A percentile compares a stretch with the other conserved stretches of the same genome.
Conservation (phyloP, 2,888 invertebrate species). For the Cactoblastis cactorum region DNA sequence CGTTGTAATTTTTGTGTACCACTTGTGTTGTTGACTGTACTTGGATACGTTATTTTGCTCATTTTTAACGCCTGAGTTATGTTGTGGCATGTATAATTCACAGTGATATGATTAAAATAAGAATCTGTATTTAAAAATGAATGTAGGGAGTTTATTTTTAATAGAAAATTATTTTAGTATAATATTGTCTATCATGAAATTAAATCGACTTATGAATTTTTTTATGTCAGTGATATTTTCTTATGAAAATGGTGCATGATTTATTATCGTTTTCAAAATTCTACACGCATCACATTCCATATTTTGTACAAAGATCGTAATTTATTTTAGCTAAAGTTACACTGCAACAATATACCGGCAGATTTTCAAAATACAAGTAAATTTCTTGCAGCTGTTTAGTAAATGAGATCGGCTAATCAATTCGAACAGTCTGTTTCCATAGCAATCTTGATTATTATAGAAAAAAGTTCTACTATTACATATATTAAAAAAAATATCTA, state of each 20-base stretch:
- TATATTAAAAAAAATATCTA: too few species aligned
- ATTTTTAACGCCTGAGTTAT: constrained; percentile 3
- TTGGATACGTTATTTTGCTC: constrained; percentile 4
- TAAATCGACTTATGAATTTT: constrained; percentile 19
- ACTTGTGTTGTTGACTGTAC: neutral
- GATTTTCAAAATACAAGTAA: neutral
- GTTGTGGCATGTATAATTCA: neutral
- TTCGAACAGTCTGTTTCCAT: too few species aligned
- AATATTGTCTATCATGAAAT: constrained; percentile 11
- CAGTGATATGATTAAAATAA: constrained; percentile 13
- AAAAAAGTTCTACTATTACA: too few species aligned
- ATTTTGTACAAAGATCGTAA: constrained; percentile 53
- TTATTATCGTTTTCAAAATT: constrained; percentile 41
- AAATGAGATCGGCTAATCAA: neutral
- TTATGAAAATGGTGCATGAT: constrained; percentile 57
- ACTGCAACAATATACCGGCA: constrained; percentile 6
- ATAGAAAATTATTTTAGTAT: constrained; percentile 17
- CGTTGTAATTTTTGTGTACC: too few species aligned
- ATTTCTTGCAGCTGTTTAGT: neutral
- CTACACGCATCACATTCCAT: constrained; percentile 70
- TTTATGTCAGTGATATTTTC: constrained; percentile 28
- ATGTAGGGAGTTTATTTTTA: constrained; percentile 11
- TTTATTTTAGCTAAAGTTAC: constrained; percentile 29
- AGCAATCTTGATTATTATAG: too few species aligned
- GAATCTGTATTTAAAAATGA: neutral